Percentiles rank a stretch among this genome's conserved stretches.
Evolutionary conservation across 2,888 invertebrate species (phyloP).

Genomic region (Phania funesta): DNA sequence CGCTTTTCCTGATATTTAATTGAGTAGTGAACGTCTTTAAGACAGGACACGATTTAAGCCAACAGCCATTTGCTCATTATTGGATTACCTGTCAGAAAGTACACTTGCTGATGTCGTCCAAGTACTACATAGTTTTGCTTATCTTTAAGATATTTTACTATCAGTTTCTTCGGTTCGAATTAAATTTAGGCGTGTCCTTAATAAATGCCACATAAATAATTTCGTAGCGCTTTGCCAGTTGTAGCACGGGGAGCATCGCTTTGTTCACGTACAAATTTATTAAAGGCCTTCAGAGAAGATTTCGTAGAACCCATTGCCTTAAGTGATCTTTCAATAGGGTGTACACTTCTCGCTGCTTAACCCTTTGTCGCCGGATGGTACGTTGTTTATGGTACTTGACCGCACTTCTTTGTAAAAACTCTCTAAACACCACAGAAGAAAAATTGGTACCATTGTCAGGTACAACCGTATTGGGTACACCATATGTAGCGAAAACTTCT

Average conservation of each 20-base stretch:
- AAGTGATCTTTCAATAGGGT: constrained; percentile 15
- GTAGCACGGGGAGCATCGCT: constrained; percentile 38
- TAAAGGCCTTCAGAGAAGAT: background rate
- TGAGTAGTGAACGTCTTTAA: too few relatives aligned
- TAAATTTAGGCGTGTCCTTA: too few relatives aligned
- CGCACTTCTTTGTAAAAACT: background rate
- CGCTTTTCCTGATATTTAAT: too few relatives aligned
- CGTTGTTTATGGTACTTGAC: background rate
- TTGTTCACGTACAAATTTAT: constrained; percentile 43
- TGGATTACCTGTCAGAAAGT: too few relatives aligned
- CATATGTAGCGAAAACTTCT: constrained; percentile 70
- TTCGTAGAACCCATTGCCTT: background rate
- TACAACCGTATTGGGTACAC: constrained; percentile 67
- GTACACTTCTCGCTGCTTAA: constrained; percentile 29
- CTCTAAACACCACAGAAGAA: constrained; percentile 44
- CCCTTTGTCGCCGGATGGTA: constrained; percentile 32
- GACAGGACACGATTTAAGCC: too few relatives aligned
- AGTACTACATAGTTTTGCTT: too few relatives aligned
- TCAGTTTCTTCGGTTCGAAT: too few relatives aligned
- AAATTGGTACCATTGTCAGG: constrained; percentile 70
- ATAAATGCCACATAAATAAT: too few relatives aligned
- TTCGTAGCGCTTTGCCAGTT: constrained; percentile 44
- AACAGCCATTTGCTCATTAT: too few relatives aligned
- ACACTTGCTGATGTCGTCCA: too few relatives aligned
- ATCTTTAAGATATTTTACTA: too few relatives aligned